Conservation (phyloP, 2,113 vertebrate species). For the Amphiprion ocellaris region DNA sequence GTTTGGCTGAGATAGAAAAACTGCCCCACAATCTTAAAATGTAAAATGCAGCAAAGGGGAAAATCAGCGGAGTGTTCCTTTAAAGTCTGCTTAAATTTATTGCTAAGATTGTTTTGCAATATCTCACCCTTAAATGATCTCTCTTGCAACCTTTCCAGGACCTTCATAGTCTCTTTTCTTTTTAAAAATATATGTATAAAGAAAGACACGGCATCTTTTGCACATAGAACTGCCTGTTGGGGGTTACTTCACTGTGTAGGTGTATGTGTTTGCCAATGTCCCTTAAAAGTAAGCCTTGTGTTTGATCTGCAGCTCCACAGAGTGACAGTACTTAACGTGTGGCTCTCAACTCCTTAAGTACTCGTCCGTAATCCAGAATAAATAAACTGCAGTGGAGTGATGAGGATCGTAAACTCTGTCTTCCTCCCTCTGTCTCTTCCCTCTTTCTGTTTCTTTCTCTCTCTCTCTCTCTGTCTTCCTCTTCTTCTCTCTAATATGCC, state of each 20-base stretch:
- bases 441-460: conserved; percentile 45
- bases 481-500: conserved; percentile 59
- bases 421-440: conserved; percentile 52
- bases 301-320: conserved; percentile 44
- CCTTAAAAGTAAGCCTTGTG: conserved; percentile 44
- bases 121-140: background rate
- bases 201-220: conserved; percentile 48
- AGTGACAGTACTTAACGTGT: conserved; percentile 59
- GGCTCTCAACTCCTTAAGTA: conserved; percentile 59
- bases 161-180: conserved; percentile 74
- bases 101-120: background rate
- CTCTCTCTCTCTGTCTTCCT: conserved; percentile 35
- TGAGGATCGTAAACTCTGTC: conserved; percentile 71
- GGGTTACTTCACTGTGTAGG: conserved; percentile 49
- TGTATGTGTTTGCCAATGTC: conserved; percentile 59
- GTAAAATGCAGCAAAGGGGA: too few species aligned
- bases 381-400: conserved; percentile 84
- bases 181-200: background rate
- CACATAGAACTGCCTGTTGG: conserved; percentile 38
- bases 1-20: too few species aligned
- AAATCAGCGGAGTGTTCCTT: conserved; percentile 20
- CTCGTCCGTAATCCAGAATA: conserved; percentile 65
- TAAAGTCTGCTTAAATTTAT: conserved; percentile 6
- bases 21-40: too few species aligned
- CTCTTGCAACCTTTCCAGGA: conserved; percentile 50